phyloP scores from a whole-genome alignment of 2,113 vertebrate genomes.

The Rousettus leschenaultii region DNA sequence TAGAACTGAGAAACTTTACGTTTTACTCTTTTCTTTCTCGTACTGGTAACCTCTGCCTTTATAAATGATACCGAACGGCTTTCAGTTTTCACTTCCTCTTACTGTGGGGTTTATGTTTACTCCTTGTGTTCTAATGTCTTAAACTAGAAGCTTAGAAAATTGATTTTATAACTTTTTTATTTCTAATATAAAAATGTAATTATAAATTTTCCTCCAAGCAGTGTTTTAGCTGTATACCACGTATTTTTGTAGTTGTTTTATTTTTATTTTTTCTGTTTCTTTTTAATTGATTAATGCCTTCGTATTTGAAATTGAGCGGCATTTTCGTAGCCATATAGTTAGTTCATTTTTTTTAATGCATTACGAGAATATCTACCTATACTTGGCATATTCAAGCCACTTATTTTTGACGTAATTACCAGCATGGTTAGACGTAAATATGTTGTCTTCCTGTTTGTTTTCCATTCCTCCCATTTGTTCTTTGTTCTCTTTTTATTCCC shows the following conservation, averaged over 20 bases:
- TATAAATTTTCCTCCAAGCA: not conserved
- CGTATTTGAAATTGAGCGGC: not conserved
- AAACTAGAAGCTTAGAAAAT: not conserved
- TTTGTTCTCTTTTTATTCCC: not conserved
- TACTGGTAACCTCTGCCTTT: not conserved
- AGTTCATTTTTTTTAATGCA: not conserved
- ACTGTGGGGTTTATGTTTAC: not conserved
- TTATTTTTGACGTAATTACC: not conserved
- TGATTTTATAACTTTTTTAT: not conserved
- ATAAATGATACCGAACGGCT: not conserved
- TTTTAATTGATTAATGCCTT: not conserved
- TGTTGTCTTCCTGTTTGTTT: not conserved
- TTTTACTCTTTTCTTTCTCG: not conserved
- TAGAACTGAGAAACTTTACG: not conserved
- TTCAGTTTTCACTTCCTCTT: not conserved
- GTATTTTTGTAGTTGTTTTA: not conserved
- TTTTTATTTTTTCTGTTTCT: not conserved
- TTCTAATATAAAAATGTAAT: not conserved
- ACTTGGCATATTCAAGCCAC: not conserved
- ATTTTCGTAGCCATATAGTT: not conserved
- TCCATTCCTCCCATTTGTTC: not conserved
- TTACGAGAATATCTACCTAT: not conserved
- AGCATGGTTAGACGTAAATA: not conserved
- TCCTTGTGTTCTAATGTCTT: not conserved
- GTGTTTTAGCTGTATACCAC: not conserved